Base-by-base conservation (phyloP, 2,113 vertebrate genomes). In the Siniperca knerii region DNA sequence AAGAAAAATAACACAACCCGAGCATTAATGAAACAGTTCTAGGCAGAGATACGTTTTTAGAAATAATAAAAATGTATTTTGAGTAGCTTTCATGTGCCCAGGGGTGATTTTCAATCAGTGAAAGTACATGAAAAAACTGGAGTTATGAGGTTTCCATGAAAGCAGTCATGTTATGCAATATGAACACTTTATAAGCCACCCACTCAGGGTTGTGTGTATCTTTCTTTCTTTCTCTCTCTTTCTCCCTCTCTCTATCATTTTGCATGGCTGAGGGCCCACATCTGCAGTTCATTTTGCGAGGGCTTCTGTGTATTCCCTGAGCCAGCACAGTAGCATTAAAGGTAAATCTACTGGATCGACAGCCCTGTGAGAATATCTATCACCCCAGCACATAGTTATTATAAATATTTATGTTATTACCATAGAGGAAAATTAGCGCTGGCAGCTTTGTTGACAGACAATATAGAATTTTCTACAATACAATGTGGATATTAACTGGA, bases 311-410 rank as follows among this genome's bases (percentile, higher is more conserved):
- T 86, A 84, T 90, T 81, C 33, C 72, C 85, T 20, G 55, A 80
- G 90, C 89, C 92, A 92, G 84, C 84, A 95, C 94, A 93, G 93
- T 95, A 93, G 92, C 92, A 85, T 92, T 89, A 92, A 85, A 93
- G 79, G 85, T 92, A 92, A 92, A 93, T 92, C 89, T 88, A 64
- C 70, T 68, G 70, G 83, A 90, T 77, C 87, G 66, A 77, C 85
- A 78, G 81, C 58, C 77, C 65, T 33, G 72, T 72, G 84, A 86
- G 82, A 88, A 83, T 58, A 83, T 75, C 61, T 52, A 72, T 83
- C 78, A 72, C 71, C 66, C 77, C 29, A 21, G 42, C 65, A 68
- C 64, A 70, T 50, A 35, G 46, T 80, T 75, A 81, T 77, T 81
- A 67, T 25, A 80, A 90, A 92, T 82, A 81, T 85, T 81, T 81